These are phyloP conservation scores for Promerops cafer DNA, from an alignment of 2,113 vertebrate genomes.

Conservation along the genomic window DNA sequence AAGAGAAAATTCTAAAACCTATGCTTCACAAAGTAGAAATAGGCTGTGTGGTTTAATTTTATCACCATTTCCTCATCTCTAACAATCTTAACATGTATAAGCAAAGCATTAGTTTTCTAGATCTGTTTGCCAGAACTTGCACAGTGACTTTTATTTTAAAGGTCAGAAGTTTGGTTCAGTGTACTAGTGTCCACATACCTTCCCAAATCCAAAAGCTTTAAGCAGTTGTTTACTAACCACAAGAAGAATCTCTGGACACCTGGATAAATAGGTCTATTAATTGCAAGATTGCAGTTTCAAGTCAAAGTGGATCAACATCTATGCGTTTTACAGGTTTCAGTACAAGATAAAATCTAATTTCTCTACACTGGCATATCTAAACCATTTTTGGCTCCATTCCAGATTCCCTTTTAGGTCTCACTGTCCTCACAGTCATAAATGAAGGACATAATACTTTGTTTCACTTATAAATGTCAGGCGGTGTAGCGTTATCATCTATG, in stretches of 20 bases:
- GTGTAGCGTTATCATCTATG: background rate
- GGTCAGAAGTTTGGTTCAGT: background rate
- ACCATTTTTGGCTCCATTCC: background rate
- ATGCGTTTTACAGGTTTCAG: background rate
- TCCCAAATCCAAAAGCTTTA: background rate
- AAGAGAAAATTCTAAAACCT: background rate
- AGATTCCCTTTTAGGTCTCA: background rate
- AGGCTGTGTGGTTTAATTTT: background rate
- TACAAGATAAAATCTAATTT: conserved; percentile 18
- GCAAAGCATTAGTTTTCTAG: background rate
- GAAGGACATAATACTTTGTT: conserved; percentile 71
- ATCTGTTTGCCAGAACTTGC: background rate
- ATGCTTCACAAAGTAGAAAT: background rate
- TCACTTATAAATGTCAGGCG: conserved; percentile 56
- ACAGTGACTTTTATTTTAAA: background rate
- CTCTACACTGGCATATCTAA: background rate
- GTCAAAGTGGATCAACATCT: background rate
- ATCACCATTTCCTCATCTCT: background rate
- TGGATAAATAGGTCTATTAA: background rate
- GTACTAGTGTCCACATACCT: accelerated
- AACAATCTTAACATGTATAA: background rate
- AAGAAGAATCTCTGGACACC: background rate
- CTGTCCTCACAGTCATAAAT: conserved; percentile 53
- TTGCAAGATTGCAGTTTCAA: background rate
- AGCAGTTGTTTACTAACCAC: background rate